Evolutionary conservation across 2,797 vertebrate genomes (phyloP), one percentile per base, ranked within the genome.

Genomic region (Anniella stebbinsi): DNA sequence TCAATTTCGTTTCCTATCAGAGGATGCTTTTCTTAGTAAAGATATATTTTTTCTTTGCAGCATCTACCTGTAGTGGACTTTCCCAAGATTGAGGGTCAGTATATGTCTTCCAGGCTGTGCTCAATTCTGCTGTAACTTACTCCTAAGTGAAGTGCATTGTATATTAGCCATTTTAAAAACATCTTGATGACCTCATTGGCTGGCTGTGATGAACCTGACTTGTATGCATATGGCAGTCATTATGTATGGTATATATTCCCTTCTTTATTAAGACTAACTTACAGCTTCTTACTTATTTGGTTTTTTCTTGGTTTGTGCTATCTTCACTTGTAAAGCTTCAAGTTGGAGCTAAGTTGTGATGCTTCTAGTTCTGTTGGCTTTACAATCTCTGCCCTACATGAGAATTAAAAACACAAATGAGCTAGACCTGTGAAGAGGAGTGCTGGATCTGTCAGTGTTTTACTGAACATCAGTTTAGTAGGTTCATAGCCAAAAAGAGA

Each of bases 21-120:
- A 30, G 87, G 80, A n/a, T 92, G 82, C 81, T 93, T 85, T 38
- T 80, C 89, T 85, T 75, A 80, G 45, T 80, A 48, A 92, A 94
- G 93, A 91, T 92, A 75, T 45, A 89, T 91, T 92, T 95, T 97
- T 92, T 96, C 78, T 91, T 97, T 98, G 95, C 96, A 99, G 98
- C 95, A 96, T 0, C 95, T 97, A 30, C 88, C 95, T 94, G 95
- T 97, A 90, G 89, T 96, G 93, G 97, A 97, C 90, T 95, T 98
- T 73, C 98, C 98, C 69, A 97, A 95, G 92, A 98, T 98, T 92
- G 98, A 99, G 96, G 98, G 98, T 99, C 95, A 97, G 96, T 93
- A 86, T 93, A 81, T 86, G 41, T 60, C 25, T 41, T 51, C 93
- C 93, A 18, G 36, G 63, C 89, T 92, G 84, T 66, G 67, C 92